These are phyloP conservation scores for Drosophila ustulata DNA, from an alignment of 2,888 invertebrate species.

Conservation along the genomic window DNA sequence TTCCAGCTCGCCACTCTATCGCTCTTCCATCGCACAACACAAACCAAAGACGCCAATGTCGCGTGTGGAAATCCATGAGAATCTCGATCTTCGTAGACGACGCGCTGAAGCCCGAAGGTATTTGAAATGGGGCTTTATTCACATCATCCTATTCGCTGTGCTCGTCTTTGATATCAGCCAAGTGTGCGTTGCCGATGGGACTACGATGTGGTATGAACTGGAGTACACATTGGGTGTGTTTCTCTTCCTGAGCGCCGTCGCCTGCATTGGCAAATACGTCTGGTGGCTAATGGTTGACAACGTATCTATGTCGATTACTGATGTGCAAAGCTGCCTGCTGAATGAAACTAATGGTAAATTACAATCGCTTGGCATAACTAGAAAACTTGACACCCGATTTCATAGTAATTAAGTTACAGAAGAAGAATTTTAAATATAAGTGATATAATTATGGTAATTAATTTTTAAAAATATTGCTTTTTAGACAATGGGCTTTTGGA, in stretches of 20 bases:
- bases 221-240: slow-evolving; percentile 85
- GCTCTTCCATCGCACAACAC: slow-evolving; percentile 31
- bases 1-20: slow-evolving; percentile 72
- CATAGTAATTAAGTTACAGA: too few relatives aligned
- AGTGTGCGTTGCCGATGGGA: slow-evolving; percentile 69
- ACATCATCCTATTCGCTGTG: slow-evolving; percentile 73
- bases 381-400: too few relatives aligned
- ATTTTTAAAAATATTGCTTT: not conserved
- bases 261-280: slow-evolving; percentile 86
- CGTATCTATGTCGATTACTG: slow-evolving; percentile 85
- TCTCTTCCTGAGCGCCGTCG: slow-evolving; percentile 86
- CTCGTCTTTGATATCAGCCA: slow-evolving; percentile 79
- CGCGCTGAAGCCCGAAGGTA: slow-evolving; percentile 73
- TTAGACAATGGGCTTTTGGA: not conserved
- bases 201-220: slow-evolving; percentile 83
- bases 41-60: slow-evolving; percentile 15
- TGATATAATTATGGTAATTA: not conserved
- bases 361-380: not conserved
- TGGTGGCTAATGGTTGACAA: slow-evolving; percentile 83
- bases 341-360: slow-evolving; percentile 84
- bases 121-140: slow-evolving; percentile 83
- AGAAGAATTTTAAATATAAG: too few relatives aligned
- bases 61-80: slow-evolving; percentile 69
- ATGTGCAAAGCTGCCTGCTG: slow-evolving; percentile 86
- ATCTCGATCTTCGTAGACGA: slow-evolving; percentile 76